These are phyloP conservation scores for Nudaria mundana DNA, from an alignment of 2,888 invertebrate genomes.

Conservation along the genomic window DNA sequence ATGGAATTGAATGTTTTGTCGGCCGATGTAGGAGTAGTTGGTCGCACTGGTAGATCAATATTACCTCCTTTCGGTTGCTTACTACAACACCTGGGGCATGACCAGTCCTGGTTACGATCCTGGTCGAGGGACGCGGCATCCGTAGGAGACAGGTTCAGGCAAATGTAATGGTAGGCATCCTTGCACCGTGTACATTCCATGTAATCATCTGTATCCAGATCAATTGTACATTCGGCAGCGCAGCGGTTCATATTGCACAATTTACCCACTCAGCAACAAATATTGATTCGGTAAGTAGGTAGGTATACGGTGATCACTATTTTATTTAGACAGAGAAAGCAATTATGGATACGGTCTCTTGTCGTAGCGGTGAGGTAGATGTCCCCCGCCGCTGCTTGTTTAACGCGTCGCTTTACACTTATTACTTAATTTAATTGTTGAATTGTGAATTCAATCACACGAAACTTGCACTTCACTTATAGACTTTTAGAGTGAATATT, in stretches of 20 bases:
- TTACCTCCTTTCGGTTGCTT: slow-evolving; percentile 4
- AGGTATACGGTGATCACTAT: no score
- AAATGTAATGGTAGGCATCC: not conserved
- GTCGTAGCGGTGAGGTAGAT: no score
- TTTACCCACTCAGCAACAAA: no score
- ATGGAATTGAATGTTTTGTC: slow-evolving; percentile 3
- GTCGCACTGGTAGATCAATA: not conserved
- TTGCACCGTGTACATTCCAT: slow-evolving; percentile 2
- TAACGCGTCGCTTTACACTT: no score
- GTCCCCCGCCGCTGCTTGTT: no score
- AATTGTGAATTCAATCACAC: no score
- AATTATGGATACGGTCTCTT: no score
- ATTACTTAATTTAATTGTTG: no score
- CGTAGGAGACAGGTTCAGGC: not conserved
- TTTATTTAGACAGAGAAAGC: no score
- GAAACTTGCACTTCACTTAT: no score
- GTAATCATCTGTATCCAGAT: not conserved
- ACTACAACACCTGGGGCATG: slow-evolving; percentile 3
- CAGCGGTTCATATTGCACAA: slow-evolving; percentile 1
- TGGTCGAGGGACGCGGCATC: not conserved
- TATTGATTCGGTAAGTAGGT: no score
- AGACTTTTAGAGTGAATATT: no score
- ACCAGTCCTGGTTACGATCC: not conserved
- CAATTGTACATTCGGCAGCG: not conserved
- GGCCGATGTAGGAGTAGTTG: slow-evolving; percentile 4